Percentiles rank a stretch among this genome's conserved stretches.
Conservation (phyloP, 2,888 invertebrate species). For the Pristionchus arcanus region DNA sequence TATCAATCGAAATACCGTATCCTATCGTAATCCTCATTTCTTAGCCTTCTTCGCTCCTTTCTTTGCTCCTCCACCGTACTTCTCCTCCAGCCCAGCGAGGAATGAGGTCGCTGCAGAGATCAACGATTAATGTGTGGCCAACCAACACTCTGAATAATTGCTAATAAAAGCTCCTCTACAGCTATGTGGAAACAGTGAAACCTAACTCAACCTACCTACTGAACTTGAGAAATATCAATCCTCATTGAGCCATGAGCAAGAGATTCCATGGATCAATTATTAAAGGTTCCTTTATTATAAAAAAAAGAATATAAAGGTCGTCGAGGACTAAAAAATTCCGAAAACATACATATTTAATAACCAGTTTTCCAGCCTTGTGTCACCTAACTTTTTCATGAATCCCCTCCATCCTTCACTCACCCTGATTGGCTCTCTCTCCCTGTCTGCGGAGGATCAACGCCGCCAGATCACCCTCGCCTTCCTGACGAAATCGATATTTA, state of each 20-base stretch:
- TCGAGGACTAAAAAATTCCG: no score
- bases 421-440: constrained; percentile 54
- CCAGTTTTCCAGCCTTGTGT: no score
- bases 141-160: no score
- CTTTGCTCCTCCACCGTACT: constrained; percentile 45
- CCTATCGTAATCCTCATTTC: constrained; percentile 6
- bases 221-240: not conserved
- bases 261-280: not conserved
- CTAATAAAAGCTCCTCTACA: no score
- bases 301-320: no score
- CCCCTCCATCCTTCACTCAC: not conserved
- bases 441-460: constrained; percentile 61
- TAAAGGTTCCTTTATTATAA: no score
- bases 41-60: constrained; percentile 19
- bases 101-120: constrained; percentile 28
- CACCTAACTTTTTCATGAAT: no score
- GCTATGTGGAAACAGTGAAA: not conserved
- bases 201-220: not conserved
- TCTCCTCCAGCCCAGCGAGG: constrained; percentile 39
- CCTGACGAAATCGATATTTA: constrained; percentile 55
- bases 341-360: no score
- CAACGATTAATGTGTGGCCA: not conserved
- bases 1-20: not conserved
- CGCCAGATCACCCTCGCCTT: constrained; percentile 58
- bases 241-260: not conserved